A percentile compares a stretch with the other conserved stretches of the same genome.
Evolutionary conservation across 2,113 vertebrate species (phyloP).

Genomic region (Pachypanchax playfairii): DNA sequence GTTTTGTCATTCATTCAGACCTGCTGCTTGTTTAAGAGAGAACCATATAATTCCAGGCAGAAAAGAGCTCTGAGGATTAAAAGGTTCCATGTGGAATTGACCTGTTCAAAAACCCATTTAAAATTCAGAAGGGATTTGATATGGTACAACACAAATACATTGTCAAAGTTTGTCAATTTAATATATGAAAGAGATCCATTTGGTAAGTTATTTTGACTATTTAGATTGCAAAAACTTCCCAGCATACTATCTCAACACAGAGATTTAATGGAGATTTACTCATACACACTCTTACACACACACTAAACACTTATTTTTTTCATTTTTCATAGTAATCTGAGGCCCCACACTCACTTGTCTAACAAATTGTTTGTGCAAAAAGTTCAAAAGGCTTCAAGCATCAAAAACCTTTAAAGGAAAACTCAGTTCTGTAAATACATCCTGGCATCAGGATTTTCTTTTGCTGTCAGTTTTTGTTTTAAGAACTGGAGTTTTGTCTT

Average conservation of each 20-base stretch:
- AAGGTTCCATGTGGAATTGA: neutral
- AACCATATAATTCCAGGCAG: neutral
- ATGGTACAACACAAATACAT: neutral
- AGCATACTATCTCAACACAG: neutral
- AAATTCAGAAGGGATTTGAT: neutral
- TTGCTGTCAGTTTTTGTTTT: neutral
- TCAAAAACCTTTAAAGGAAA: neutral
- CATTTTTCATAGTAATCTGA: neutral
- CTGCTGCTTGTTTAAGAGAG: neutral
- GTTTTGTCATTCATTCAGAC: neutral
- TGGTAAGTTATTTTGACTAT: neutral
- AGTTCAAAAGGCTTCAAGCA: neutral
- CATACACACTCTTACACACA: conserved; percentile 1
- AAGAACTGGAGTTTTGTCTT: neutral
- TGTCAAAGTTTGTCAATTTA: neutral
- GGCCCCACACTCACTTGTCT: neutral
- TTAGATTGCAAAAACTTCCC: neutral
- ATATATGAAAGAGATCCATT: neutral
- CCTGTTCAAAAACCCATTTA: conserved; percentile 2
- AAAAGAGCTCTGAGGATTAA: neutral
- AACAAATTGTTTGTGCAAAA: neutral
- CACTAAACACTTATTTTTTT: neutral
- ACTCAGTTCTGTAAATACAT: conserved; percentile 1
- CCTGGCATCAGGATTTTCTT: no score
- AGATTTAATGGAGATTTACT: neutral